Conservation (phyloP, 2,888 invertebrate genomes). For the Mythimna ferrago region DNA sequence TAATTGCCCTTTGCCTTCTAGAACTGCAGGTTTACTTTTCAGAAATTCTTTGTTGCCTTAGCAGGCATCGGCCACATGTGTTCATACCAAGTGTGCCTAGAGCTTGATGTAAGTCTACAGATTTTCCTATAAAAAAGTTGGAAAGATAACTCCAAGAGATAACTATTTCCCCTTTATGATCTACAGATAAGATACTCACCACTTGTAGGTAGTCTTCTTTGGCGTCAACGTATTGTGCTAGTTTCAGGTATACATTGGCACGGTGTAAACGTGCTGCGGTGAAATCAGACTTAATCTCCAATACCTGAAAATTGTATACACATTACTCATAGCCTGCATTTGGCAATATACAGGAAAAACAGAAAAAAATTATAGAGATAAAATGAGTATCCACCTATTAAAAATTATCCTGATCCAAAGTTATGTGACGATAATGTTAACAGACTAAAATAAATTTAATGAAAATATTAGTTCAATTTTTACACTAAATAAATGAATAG, state of each 20-base stretch:
- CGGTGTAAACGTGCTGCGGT: conserved; percentile 96
- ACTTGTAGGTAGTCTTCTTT: conserved; percentile 95
- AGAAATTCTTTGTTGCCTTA: too few species aligned
- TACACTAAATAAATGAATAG: neutral
- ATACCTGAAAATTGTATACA: conserved; percentile 88
- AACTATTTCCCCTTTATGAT: conserved; percentile 7
- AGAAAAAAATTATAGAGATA: too few species aligned
- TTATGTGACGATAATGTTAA: neutral
- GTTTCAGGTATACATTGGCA: conserved; percentile 97
- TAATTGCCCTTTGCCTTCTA: too few species aligned
- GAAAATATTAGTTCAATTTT: neutral
- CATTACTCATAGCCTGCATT: neutral
- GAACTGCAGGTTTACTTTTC: too few species aligned
- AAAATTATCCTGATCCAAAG: neutral
- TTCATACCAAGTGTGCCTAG: too few species aligned
- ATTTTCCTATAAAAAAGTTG: too few species aligned
- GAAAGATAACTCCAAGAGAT: neutral
- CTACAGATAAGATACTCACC: conserved; percentile 91
- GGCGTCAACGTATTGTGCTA: conserved; percentile 96
- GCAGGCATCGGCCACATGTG: too few species aligned
- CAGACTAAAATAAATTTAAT: neutral
- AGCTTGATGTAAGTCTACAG: too few species aligned
- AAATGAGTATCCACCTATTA: neutral
- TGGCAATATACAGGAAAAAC: neutral
- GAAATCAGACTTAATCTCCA: conserved; percentile 98